Conservation (phyloP, 2,888 invertebrate species). For the Hypsopygia costalis region DNA sequence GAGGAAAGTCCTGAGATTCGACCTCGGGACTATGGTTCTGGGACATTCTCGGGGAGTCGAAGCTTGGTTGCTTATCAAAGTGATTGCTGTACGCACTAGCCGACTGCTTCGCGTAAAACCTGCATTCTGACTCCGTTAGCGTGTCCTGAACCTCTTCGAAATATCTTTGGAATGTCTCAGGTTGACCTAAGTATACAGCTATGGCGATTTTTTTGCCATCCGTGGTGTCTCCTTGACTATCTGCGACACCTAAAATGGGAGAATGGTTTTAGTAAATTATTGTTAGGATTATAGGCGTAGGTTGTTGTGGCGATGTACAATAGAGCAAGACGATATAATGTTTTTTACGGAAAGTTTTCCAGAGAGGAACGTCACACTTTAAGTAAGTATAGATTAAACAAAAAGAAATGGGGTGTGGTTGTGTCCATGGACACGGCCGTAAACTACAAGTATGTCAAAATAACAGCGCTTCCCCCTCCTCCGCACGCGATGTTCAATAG, state of each 20-base stretch:
- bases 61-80: slow-evolving; percentile 70
- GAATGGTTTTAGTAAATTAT: too few species aligned
- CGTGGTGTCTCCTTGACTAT: slow-evolving; percentile 84
- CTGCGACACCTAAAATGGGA: slow-evolving; percentile 72
- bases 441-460: too few species aligned
- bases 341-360: too few species aligned
- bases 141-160: slow-evolving; percentile 84
- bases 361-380: too few species aligned
- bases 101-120: slow-evolving; percentile 79
- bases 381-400: too few species aligned
- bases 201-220: slow-evolving; percentile 94
- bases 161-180: slow-evolving; percentile 87
- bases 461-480: too few species aligned
- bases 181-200: slow-evolving; percentile 92
- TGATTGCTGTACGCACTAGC: slow-evolving; percentile 66
- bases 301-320: too few species aligned
- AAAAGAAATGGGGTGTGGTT: too few species aligned
- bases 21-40: slow-evolving; percentile 70
- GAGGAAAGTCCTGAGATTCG: slow-evolving; percentile 66
- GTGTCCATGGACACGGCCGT: too few species aligned
- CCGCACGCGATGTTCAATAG: too few species aligned
- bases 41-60: slow-evolving; percentile 68
- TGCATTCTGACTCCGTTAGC: slow-evolving; percentile 82
- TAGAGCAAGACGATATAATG: too few species aligned
- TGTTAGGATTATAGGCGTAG: too few species aligned